Base-by-base conservation (phyloP, 1,140 invertebrate genomes). In the Microplitis demolitor region DNA sequence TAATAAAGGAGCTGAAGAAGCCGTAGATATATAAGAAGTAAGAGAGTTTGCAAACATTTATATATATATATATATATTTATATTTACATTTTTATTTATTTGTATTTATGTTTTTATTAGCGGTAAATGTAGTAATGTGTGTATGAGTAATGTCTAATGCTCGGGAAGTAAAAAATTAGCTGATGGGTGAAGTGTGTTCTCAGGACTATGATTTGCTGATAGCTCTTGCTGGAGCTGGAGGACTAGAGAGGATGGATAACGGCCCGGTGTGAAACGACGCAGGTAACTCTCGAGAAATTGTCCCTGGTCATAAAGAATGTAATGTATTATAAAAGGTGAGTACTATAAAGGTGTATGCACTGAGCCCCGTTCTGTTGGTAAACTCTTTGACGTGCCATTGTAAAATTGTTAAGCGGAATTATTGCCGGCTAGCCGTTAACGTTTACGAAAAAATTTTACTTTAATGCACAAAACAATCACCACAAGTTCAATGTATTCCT, bases 311-410 rank as follows among this genome's bases (percentile, higher is more conserved):
- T 81, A 82, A 82, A 82, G 64, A 72, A 60, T 70, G 67, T 64
- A 74, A 80, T 71, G 75, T 82, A 78, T 78, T 78, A 81, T 80
- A 81, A 81, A 58, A 82, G 67, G 78, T 72, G 73, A 78, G 76
- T 74, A 81, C 77, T 82, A 79, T 82, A 82, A 82, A 82, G 76
- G 66, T 79, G 78, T 76, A 77, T 45, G 39, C 39, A 45, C 39
- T 24, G 24, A 24, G 24, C 24, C 62, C 77, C 79, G 78, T 81
- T 72, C 78, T 68, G 76, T 75, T 75, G 16, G 6, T 13, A 50
- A 13, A 54, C 13, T 66, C 72, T 45, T n/a, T 39, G 66, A 53
- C 24, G 61, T 76, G 68, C 74, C 79, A 81, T 82, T 82, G 79
- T 81, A 82, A 82, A 82, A 80, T 82, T 80, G 80, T 82, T 67